Conservation (phyloP, 2,888 invertebrate species). For the Microctonus brassicae region DNA sequence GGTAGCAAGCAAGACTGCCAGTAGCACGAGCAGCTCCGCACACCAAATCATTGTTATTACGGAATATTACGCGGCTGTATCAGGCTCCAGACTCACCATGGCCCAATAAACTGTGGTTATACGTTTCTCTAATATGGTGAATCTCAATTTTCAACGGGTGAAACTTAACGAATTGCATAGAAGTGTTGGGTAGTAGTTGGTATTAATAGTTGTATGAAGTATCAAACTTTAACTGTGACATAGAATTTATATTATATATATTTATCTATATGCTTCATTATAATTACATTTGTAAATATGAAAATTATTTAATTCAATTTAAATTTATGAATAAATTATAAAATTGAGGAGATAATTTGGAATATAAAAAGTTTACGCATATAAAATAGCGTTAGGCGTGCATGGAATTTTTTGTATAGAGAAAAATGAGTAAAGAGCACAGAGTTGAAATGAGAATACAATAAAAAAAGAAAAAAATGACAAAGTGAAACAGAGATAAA, state of each 20-base stretch:
- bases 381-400: too few species aligned
- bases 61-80: constrained; percentile 66
- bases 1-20: constrained; percentile 56
- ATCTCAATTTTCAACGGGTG: constrained; percentile 62
- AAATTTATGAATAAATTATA: not conserved
- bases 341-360: too few species aligned
- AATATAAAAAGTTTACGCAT: too few species aligned
- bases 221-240: not conserved
- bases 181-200: not conserved
- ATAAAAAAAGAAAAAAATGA: not conserved
- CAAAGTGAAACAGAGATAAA: not conserved
- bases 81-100: constrained; percentile 61
- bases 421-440: not conserved
- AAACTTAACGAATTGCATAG: constrained; percentile 7
- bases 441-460: not conserved
- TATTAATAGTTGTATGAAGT: not conserved
- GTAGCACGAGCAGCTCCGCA: constrained; percentile 55
- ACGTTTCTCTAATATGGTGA: constrained; percentile 61
- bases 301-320: constrained; percentile 3
- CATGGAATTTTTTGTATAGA: not conserved
- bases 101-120: constrained; percentile 67
- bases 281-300: not conserved
- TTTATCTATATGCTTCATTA: not conserved
- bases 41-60: constrained; percentile 68
- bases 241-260: not conserved